Base-by-base conservation (phyloP, 2,888 invertebrate genomes). In the Meteorus cinctellus region DNA sequence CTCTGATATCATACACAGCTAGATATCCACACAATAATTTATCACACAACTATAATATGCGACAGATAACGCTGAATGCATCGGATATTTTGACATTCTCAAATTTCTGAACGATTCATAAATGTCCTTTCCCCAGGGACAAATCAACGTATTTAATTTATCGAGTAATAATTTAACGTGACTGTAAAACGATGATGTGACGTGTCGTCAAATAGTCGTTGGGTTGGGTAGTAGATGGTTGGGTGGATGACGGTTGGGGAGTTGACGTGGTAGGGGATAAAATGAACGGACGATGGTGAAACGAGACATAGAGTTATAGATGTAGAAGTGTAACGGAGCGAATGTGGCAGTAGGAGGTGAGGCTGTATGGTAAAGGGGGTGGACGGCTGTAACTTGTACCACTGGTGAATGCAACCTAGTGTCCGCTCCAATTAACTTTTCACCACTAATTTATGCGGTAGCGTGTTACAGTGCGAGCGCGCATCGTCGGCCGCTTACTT, bases 401-500 rank as follows among this genome's bases (percentile, higher is more conserved):
- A 82, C 82, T 84, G 63, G 86, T 81, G 85, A 87, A 86, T 84
- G 85, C 84, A 82, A 85, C 82, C 85, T 86, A 84, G 82, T 85
- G 86, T 88, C 86, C 86, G 87, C 86, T 87, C 87, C 87, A 89
- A 89, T 89, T 88, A 89, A 89, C 88, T 88, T 89, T 88, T 88
- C 87, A 85, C 86, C 86, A 85, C 87, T 88, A 88, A 89, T 89
- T 88, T 88, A 88, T 88, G 86, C 87, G 82, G 81, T 81, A 76
- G 82, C 74, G 75, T 63, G 65, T 73, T 73, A 62, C 62, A 62
- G 71, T 77, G 70, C 72, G 70, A 79, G 77, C 79, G 82, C 78
- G 72, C 48, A 48, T 48, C 48, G 48, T 48, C 48, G 48, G n/a
- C 48, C 48, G 48, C 74, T 76, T 77, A 34, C 60, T 48, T 67